Percentiles rank a stretch among this genome's conserved stretches.
These are phyloP conservation scores for Eretmochelys imbricata DNA, from an alignment of 2,113 vertebrate species.

Conservation along the genomic window DNA sequence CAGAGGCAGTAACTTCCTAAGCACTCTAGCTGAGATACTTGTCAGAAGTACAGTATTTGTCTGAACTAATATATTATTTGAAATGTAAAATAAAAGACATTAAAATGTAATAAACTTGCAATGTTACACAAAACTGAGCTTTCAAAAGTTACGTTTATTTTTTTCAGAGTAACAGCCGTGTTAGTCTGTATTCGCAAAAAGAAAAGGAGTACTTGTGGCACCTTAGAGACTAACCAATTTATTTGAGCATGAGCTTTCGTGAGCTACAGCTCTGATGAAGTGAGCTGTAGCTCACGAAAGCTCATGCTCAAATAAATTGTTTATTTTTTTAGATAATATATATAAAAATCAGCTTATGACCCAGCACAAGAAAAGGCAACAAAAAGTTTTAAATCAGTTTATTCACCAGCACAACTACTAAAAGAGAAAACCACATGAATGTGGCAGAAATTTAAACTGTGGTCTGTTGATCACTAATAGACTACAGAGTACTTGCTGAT, in stretches of 20 bases:
- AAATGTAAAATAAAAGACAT: too few relatives aligned
- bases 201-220: too few relatives aligned
- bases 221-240: too few relatives aligned
- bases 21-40: not conserved
- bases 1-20: not conserved
- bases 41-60: not conserved
- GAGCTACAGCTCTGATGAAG: too few relatives aligned
- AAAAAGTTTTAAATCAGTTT: not conserved
- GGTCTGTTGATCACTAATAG: not conserved
- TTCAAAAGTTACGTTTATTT: not conserved
- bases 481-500: not conserved
- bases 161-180: too few relatives aligned
- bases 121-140: not conserved
- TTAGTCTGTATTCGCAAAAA: too few relatives aligned
- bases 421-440: not conserved
- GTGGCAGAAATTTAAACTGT: not conserved
- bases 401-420: not conserved
- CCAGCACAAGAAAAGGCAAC: not conserved
- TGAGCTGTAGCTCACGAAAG: too few relatives aligned
- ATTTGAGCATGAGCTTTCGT: too few relatives aligned
- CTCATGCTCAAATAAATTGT: too few relatives aligned
- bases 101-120: not conserved
- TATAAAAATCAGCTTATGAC: not conserved
- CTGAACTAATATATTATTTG: not conserved
- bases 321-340: not conserved